Percentiles rank a stretch among this genome's conserved stretches.
Evolutionary conservation across 2,797 vertebrate genomes (phyloP).

Genomic region (Natrix natrix): DNA sequence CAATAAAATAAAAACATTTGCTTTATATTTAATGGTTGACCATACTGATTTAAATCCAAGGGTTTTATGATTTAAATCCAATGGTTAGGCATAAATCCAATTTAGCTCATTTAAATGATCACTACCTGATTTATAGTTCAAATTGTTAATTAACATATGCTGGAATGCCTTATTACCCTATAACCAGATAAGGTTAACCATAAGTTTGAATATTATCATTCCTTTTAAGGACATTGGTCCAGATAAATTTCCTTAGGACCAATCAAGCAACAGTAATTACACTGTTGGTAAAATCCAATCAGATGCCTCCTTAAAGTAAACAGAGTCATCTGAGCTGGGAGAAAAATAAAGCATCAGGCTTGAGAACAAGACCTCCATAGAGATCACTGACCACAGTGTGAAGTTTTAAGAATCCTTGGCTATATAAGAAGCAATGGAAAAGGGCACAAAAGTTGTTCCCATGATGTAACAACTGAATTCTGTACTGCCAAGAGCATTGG

Average conservation of each 20-base stretch:
- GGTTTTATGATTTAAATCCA: not conserved
- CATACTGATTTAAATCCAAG: not conserved
- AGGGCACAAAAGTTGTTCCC: constrained; percentile 42
- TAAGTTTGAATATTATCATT: not conserved
- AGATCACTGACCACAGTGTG: constrained; percentile 24
- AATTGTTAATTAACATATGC: not conserved
- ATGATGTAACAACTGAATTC: constrained; percentile 43
- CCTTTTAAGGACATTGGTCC: constrained; percentile 39
- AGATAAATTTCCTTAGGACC: constrained; percentile 23
- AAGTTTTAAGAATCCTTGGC: constrained; percentile 49
- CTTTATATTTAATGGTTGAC: not conserved
- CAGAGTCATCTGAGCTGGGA: not conserved
- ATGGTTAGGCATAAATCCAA: not conserved
- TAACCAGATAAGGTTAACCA: constrained; percentile 29
- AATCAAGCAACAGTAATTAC: constrained; percentile 10
- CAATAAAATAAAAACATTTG: constrained; percentile 15
- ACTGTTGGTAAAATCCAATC: constrained; percentile 25
- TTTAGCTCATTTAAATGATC: not conserved
- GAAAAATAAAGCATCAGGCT: not conserved
- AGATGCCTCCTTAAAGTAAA: constrained; percentile 20
- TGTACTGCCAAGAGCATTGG: constrained; percentile 43
- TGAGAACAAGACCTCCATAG: constrained; percentile 30
- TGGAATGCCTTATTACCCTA: not conserved
- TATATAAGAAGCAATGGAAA: constrained; percentile 17
- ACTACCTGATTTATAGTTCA: not conserved